These are phyloP conservation scores for Sterrhoptilus dennistouni DNA, from an alignment of 2,113 vertebrate species.

Conservation along the genomic window DNA sequence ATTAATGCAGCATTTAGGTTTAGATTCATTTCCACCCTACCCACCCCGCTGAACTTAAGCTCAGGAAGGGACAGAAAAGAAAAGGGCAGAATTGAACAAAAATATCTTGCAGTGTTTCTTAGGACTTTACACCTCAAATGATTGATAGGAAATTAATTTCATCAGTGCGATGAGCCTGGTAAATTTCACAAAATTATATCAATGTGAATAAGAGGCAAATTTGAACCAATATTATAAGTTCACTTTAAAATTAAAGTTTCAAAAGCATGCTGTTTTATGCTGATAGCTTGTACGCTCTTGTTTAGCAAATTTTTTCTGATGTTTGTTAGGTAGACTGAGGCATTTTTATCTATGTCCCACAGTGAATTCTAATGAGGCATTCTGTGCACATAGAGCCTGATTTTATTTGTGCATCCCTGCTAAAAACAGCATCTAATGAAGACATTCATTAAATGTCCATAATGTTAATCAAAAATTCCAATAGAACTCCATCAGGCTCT, in stretches of 20 bases:
- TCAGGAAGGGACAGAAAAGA: neutral
- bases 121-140: neutral
- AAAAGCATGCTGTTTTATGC: neutral
- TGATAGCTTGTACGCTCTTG: neutral
- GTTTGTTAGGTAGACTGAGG: constrained; percentile 27
- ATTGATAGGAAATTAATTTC: neutral
- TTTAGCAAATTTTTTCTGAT: neutral
- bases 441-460: constrained; percentile 58
- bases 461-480: constrained; percentile 63
- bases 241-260: neutral
- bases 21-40: neutral
- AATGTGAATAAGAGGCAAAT: neutral
- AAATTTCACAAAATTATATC: neutral
- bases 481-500: constrained; percentile 35
- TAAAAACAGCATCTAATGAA: constrained; percentile 74
- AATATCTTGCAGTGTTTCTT: neutral
- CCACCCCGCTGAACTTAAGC: neutral
- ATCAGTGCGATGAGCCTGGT: neutral
- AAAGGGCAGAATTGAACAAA: neutral
- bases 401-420: constrained; percentile 64
- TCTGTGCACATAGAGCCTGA: constrained; percentile 14
- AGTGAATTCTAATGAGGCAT: constrained; percentile 51
- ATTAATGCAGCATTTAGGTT: neutral
- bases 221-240: neutral
- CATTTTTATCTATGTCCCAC: constrained; percentile 20